Evolutionary conservation across 2,797 vertebrate genomes (phyloP).

Genomic region (Spinibarbus caldwelli): DNA sequence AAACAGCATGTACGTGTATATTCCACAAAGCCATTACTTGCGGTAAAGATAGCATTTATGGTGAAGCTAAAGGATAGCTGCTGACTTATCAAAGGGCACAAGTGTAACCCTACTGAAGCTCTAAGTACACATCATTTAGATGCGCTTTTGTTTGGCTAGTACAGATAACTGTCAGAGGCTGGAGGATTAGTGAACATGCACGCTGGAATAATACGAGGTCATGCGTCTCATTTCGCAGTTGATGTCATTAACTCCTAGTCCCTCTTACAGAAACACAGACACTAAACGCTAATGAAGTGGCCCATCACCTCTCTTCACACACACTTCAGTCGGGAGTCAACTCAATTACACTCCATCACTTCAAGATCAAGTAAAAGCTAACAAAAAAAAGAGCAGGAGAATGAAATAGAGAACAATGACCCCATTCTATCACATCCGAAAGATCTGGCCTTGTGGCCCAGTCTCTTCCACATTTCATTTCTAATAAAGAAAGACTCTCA

Average conservation of each 20-base stretch:
- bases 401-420: conserved; percentile 64
- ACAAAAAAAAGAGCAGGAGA: conserved; percentile 33
- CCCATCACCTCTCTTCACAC: conserved; percentile 36
- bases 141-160: conserved; percentile 45
- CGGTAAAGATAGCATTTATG: conserved; percentile 15
- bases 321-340: conserved; percentile 40
- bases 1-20: conserved; percentile 17
- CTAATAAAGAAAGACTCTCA: conserved; percentile 81
- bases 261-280: conserved; percentile 42
- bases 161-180: conserved; percentile 32
- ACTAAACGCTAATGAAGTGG: conserved; percentile 54
- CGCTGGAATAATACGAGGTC: conserved; percentile 19
- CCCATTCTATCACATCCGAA: conserved; percentile 73
- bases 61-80: conserved; percentile 28
- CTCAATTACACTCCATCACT: conserved; percentile 56
- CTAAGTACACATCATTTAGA: conserved; percentile 40
- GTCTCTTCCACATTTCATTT: conserved; percentile 83
- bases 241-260: conserved; percentile 43
- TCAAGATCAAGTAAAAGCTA: conserved; percentile 46
- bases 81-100: conserved; percentile 36
- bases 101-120: conserved; percentile 22
- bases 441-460: conserved; percentile 81
- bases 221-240: conserved; percentile 30
- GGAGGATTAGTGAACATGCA: conserved; percentile 22
- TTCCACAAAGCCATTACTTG: conserved; percentile 25